Evolutionary conservation across 2,113 vertebrate genomes (phyloP).

Genomic region (Odontophorus gujanensis): DNA sequence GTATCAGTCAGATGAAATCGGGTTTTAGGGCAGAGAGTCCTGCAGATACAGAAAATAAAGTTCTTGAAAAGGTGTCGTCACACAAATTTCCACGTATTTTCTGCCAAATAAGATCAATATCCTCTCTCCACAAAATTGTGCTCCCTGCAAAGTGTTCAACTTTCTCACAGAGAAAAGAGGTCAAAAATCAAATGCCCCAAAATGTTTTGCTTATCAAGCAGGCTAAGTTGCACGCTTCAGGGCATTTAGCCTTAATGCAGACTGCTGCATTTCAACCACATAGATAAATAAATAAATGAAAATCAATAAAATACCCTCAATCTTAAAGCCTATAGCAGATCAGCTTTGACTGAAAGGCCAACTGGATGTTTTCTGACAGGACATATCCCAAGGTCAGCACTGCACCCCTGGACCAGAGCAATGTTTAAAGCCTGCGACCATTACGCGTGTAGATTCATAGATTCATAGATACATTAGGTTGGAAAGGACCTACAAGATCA

Average conservation of each 20-base stretch:
- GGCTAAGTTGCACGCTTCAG: background rate
- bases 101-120: conserved; percentile 59
- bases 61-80: conserved; percentile 1
- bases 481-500: too few species aligned
- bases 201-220: conserved; percentile 2
- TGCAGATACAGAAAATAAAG: conserved; percentile 25
- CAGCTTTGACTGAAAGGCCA: conserved; percentile 3
- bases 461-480: too few species aligned
- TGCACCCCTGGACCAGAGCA: background rate
- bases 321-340: background rate
- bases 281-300: background rate
- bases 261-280: background rate
- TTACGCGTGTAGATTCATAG: too few species aligned
- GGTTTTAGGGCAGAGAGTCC: conserved; percentile 43
- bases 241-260: background rate
- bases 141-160: conserved; percentile 11
- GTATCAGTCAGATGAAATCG: conserved; percentile 26
- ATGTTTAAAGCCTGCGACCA: background rate
- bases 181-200: conserved; percentile 9
- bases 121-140: background rate
- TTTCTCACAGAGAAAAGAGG: background rate
- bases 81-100: conserved; percentile 55
- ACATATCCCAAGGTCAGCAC: background rate
- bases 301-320: background rate
- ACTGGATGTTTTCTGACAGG: background rate